Percentiles rank a stretch among this genome's conserved stretches.
phyloP scores from a whole-genome alignment of 2,888 invertebrate genomes.

The Willowsia nigromaculata region DNA sequence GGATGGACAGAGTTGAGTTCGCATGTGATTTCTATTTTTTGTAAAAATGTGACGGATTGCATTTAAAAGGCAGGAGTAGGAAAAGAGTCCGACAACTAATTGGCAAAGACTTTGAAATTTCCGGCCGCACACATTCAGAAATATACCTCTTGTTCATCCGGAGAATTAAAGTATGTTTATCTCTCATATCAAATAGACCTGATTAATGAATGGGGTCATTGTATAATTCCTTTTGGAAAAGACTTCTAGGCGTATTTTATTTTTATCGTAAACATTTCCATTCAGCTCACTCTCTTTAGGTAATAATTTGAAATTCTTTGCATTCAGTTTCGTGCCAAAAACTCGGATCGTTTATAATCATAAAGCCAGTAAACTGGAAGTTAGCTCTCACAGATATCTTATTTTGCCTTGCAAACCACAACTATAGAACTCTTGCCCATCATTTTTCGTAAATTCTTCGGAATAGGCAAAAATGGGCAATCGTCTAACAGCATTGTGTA shows the following conservation, averaged over 20 bases:
- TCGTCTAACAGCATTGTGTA: background rate
- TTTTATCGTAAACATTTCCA: constrained; percentile 6
- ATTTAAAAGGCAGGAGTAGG: constrained; percentile 41
- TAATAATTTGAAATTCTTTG: constrained; percentile 54
- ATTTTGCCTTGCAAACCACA: background rate
- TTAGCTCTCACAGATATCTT: background rate
- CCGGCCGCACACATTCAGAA: constrained; percentile 40
- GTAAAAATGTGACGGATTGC: constrained; percentile 64
- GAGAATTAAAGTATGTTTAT: constrained; percentile 60
- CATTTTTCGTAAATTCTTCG: background rate
- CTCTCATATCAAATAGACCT: constrained; percentile 47
- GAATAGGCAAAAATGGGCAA: background rate
- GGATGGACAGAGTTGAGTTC: constrained; percentile 1
- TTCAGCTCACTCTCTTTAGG: background rate
- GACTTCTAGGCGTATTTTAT: background rate
- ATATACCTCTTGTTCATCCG: constrained; percentile 33
- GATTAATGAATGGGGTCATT: constrained; percentile 61
- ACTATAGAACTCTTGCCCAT: background rate
- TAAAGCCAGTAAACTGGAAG: background rate
- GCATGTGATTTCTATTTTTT: constrained; percentile 45
- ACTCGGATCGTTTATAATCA: background rate
- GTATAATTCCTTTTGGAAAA: background rate
- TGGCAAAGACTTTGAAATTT: constrained; percentile 66
- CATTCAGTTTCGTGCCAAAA: constrained; percentile 49
- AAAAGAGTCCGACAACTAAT: constrained; percentile 58